phyloP scores from a whole-genome alignment of 2,888 invertebrate species.

The Mechanitis messenoides region DNA sequence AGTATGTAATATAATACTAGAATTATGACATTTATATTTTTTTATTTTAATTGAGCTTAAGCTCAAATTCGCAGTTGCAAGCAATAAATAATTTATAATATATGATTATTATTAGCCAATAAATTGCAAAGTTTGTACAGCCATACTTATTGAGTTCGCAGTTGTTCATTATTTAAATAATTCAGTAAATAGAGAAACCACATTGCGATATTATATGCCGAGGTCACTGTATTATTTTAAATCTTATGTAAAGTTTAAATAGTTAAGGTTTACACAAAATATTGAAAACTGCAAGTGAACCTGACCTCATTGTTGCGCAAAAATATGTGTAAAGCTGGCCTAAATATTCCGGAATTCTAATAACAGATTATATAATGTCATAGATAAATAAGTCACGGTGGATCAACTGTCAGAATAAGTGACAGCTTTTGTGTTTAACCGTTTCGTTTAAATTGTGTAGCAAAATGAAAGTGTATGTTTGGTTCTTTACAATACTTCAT shows the following conservation, averaged over 20 bases:
- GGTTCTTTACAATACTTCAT: too few relatives aligned
- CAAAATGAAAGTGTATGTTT: not conserved
- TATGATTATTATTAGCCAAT: not conserved
- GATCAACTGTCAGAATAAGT: too few relatives aligned
- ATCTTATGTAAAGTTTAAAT: conserved; percentile 12
- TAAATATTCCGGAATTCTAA: too few relatives aligned
- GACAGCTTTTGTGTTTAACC: not conserved
- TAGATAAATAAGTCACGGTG: not conserved
- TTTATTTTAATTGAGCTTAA: too few relatives aligned
- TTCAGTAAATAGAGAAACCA: conserved; percentile 1
- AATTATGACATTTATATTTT: too few relatives aligned
- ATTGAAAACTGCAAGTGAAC: conserved; percentile 28
- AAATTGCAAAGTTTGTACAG: not conserved
- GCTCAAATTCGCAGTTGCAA: not conserved
- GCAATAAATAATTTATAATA: not conserved
- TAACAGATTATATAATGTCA: conserved; percentile 1
- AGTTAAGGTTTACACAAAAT: conserved; percentile 22
- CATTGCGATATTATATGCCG: conserved; percentile 1
- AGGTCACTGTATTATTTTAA: conserved; percentile 12
- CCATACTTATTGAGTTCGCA: not conserved
- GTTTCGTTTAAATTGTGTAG: not conserved
- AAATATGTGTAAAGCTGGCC: conserved; percentile 10
- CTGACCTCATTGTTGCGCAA: conserved; percentile 30
- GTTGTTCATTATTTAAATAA: not conserved
- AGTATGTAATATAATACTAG: too few relatives aligned